Evolutionary conservation across 2,113 vertebrate species (phyloP).

Genomic region (Alces alces): DNA sequence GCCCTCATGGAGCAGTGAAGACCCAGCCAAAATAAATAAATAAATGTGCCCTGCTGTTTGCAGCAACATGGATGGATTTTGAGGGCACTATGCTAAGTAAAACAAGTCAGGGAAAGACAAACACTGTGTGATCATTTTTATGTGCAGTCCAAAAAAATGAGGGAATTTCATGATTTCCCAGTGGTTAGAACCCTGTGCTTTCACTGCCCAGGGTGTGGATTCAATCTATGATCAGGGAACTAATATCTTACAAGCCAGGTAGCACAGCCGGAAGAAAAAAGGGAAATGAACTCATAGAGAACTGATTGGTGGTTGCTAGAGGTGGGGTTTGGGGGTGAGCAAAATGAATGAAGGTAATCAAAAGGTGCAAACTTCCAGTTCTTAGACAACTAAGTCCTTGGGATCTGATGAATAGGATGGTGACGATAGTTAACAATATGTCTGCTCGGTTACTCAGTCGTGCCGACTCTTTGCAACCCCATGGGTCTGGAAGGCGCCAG

Average conservation of each 20-base stretch:
- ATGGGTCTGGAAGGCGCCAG: background rate
- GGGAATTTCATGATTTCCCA: background rate
- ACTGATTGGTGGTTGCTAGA: background rate
- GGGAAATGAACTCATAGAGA: background rate
- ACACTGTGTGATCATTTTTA: background rate
- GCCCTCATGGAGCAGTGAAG: background rate
- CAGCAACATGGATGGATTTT: background rate
- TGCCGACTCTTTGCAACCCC: background rate
- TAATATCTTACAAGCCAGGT: background rate
- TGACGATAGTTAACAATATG: background rate
- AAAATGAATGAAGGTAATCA: background rate
- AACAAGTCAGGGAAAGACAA: background rate
- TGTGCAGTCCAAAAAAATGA: background rate
- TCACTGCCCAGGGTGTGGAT: background rate
- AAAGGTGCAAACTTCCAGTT: background rate
- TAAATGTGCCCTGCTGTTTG: background rate
- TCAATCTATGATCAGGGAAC: background rate
- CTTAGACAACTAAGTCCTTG: background rate
- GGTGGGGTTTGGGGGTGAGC: background rate
- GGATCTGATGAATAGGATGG: background rate
- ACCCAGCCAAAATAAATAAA: background rate
- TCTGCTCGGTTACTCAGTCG: background rate
- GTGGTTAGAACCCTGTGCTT: background rate
- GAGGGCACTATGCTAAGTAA: background rate
- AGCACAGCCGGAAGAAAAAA: background rate